Conservation (phyloP, 2,888 invertebrate genomes). For the Chirona hameri region DNA sequence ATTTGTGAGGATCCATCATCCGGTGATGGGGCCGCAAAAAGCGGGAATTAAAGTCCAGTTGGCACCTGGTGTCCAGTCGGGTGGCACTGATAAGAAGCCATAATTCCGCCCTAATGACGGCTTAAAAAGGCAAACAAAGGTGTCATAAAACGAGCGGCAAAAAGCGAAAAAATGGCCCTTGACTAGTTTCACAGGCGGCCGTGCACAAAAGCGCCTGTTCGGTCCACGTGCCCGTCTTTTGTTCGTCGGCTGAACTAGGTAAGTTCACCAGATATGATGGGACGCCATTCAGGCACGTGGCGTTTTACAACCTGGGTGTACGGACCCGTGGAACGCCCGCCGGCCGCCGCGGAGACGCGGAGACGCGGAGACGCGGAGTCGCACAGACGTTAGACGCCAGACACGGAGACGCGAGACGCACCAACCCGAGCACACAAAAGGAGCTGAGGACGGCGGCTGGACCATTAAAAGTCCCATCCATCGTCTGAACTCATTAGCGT, state of each 20-base stretch:
- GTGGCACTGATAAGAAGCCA: constrained; percentile 12
- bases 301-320: too few species aligned
- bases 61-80: constrained; percentile 2
- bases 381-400: too few species aligned
- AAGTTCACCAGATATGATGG: too few species aligned
- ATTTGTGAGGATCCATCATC: constrained; percentile 26
- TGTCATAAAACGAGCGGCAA: constrained; percentile 4
- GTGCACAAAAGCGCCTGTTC: not conserved
- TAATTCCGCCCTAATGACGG: not conserved
- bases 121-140: constrained; percentile 27
- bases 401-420: too few species aligned
- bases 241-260: not conserved
- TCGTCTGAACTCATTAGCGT: not conserved
- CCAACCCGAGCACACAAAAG: constrained; percentile 11
- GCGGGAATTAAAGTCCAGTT: constrained; percentile 26
- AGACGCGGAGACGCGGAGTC: too few species aligned
- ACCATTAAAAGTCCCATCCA: not conserved
- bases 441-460: not conserved
- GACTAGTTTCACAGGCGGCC: not conserved
- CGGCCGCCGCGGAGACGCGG: too few species aligned
- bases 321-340: too few species aligned
- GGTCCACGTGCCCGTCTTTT: not conserved
- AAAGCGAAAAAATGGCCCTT: not conserved
- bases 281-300: too few species aligned
- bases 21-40: not conserved